Percentiles rank a stretch among this genome's conserved stretches.
Evolutionary conservation across 2,113 vertebrate genomes (phyloP).

Genomic region (Sturnira hondurensis): DNA sequence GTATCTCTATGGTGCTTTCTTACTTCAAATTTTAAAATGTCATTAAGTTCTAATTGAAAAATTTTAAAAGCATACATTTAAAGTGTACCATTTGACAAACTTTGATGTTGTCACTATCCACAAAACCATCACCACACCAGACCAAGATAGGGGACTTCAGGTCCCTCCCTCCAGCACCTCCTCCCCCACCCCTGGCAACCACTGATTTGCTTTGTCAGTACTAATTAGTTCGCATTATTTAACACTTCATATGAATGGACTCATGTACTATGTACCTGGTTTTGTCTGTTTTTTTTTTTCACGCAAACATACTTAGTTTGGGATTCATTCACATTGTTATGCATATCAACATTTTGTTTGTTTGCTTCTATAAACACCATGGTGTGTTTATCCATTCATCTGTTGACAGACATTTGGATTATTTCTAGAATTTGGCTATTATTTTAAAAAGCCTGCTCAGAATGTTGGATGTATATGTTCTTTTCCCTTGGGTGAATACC

Average conservation of each 20-base stretch:
- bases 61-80: background rate
- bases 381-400: background rate
- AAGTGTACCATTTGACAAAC: background rate
- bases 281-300: background rate
- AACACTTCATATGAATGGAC: background rate
- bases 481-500: background rate
- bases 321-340: background rate
- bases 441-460: no score
- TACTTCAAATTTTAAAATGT: background rate
- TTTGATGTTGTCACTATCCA: background rate
- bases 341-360: background rate
- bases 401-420: background rate
- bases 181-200: background rate
- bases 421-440: background rate
- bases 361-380: background rate
- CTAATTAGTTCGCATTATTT: background rate
- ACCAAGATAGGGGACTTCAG: background rate
- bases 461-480: background rate
- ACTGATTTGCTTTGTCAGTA: background rate
- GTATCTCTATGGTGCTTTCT: background rate
- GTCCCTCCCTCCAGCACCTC: no score
- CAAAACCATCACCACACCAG: background rate
- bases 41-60: background rate
- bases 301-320: background rate
- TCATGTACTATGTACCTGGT: background rate